Evolutionary conservation across 1,140 invertebrate species (phyloP).

Genomic region (Drosophila ambigua): DNA sequence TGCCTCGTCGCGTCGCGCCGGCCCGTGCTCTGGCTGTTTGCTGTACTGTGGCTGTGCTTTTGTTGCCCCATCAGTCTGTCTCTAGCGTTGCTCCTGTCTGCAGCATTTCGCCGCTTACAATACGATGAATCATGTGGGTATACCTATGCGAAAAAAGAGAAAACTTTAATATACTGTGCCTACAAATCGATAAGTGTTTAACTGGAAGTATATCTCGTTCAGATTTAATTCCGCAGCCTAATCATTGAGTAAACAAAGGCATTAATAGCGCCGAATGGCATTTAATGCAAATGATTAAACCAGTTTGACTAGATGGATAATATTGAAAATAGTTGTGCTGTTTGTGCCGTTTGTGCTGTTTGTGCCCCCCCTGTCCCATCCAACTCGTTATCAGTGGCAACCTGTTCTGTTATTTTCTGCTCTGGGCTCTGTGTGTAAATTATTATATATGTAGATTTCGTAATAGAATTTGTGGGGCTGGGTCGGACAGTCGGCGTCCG

Average conservation of each 20-base stretch:
- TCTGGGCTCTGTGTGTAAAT: slow-evolving; percentile 27
- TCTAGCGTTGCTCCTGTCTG: slow-evolving; percentile 55
- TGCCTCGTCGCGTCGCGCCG: too few species aligned
- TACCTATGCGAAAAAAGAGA: slow-evolving; percentile 12
- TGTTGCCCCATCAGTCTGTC: slow-evolving; percentile 53
- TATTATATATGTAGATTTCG: slow-evolving; percentile 52
- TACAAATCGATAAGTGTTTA: slow-evolving; percentile 29
- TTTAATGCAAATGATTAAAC: slow-evolving; percentile 62
- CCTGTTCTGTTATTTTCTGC: slow-evolving; percentile 48
- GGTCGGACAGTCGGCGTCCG: slow-evolving; percentile 37
- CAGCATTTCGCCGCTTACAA: slow-evolving; percentile 30
- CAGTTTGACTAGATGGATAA: slow-evolving; percentile 61
- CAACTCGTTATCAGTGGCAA: slow-evolving; percentile 67
- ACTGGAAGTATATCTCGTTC: slow-evolving; percentile 13
- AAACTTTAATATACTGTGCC: slow-evolving; percentile 31
- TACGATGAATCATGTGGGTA: slow-evolving; percentile 59
- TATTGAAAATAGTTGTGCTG: slow-evolving; percentile 11
- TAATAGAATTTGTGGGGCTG: slow-evolving; percentile 24
- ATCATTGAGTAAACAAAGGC: slow-evolving; percentile 28
- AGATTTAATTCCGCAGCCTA: too few species aligned
- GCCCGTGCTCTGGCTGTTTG: not conserved
- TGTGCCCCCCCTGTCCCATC: slow-evolving; percentile 3
- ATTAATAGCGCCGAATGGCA: not conserved
- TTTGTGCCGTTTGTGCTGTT: slow-evolving; percentile 12
- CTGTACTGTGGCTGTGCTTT: slow-evolving; percentile 22